A percentile compares a stretch with the other conserved stretches of the same genome.
These are phyloP conservation scores for Aspidiotus destructor DNA, from an alignment of 2,888 invertebrate genomes.

Conservation along the genomic window DNA sequence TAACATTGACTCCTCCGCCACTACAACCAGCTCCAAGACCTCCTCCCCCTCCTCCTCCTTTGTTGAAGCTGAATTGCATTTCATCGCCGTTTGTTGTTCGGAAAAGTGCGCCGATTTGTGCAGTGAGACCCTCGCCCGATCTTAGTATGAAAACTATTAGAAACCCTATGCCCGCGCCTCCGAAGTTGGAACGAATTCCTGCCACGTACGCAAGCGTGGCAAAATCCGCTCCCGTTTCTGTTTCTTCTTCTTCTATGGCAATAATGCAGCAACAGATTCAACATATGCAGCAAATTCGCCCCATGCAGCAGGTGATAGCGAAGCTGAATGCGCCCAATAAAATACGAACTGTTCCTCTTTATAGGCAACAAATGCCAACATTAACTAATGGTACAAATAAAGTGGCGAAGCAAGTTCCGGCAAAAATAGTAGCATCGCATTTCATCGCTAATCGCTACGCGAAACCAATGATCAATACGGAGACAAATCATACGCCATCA, in stretches of 20 bases:
- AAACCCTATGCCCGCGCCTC: slow-evolving; percentile 1
- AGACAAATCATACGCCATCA: background rate
- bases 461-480: background rate
- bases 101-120: background rate
- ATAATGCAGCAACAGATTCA: too few species aligned
- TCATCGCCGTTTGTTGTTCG: background rate
- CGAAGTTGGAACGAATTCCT: slow-evolving; percentile 1
- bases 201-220: too few species aligned
- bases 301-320: too few species aligned
- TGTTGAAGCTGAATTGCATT: slow-evolving; percentile 9
- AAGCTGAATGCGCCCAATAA: background rate
- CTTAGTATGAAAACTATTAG: background rate
- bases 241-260: too few species aligned
- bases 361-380: background rate
- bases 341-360: background rate
- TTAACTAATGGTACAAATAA: too few species aligned
- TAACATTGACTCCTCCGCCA: background rate
- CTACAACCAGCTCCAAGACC: background rate
- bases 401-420: too few species aligned
- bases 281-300: too few species aligned
- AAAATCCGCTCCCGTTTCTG: too few species aligned
- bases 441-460: background rate
- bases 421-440: too few species aligned
- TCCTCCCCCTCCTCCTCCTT: slow-evolving; percentile 14
- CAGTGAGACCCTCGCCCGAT: background rate